Conservation (phyloP, 2,797 vertebrate genomes). For the Nyctalus aviator region DNA sequence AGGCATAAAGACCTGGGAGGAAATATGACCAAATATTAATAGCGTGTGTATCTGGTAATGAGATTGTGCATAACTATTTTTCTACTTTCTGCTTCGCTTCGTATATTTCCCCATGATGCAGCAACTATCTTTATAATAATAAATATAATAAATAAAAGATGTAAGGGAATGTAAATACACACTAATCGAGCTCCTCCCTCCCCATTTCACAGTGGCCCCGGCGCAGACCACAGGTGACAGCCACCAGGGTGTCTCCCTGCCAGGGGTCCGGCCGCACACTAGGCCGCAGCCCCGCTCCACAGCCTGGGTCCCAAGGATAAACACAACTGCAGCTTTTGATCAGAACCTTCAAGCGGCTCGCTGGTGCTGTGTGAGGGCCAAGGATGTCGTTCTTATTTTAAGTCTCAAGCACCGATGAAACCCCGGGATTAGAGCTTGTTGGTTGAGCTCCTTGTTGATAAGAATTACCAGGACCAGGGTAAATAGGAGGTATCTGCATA, state of each 20-base stretch:
- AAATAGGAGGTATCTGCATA: no score
- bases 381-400: fast-evolving
- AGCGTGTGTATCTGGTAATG: neutral
- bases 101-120: neutral
- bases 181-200: no score
- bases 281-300: fast-evolving
- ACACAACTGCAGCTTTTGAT: no score
- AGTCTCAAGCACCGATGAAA: neutral
- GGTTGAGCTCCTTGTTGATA: no score
- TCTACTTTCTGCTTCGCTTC: neutral
- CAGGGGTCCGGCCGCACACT: fast-evolving
- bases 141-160: neutral
- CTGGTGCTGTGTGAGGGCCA: neutral
- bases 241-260: fast-evolving
- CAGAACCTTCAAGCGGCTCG: neutral
- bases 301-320: neutral
- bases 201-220: neutral
- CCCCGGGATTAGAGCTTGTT: fast-evolving
- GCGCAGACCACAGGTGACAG: fast-evolving
- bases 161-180: neutral
- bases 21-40: neutral
- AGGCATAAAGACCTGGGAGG: neutral
- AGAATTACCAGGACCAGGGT: neutral
- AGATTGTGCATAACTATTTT: neutral
- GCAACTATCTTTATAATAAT: neutral